These are phyloP conservation scores for Urophycis tenuis DNA, from an alignment of 2,797 vertebrate species.

Conservation along the genomic window DNA sequence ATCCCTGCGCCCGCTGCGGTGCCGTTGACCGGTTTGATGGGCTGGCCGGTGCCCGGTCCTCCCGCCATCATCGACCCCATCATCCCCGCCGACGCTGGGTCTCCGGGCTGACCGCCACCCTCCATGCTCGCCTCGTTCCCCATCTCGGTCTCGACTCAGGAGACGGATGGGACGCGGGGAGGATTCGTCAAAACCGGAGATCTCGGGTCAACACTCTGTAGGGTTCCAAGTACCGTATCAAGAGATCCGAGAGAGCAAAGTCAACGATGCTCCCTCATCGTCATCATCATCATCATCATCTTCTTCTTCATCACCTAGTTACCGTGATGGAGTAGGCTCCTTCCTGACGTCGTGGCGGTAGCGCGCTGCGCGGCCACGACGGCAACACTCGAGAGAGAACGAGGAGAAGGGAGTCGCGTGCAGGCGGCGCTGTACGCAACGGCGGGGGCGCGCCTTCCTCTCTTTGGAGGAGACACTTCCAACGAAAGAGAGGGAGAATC, in stretches of 20 bases:
- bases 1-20: conserved; percentile 70
- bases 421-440: conserved; percentile 11
- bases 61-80: conserved; percentile 62
- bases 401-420: conserved; percentile 21
- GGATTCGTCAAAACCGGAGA: conserved; percentile 25
- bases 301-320: conserved; percentile 25
- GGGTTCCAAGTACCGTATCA: not conserved
- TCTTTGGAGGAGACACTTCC: not conserved
- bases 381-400: not conserved
- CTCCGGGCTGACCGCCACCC: conserved; percentile 68
- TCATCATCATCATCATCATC: conserved; percentile 24
- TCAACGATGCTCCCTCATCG: conserved; percentile 62
- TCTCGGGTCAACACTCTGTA: not conserved
- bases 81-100: conserved; percentile 62
- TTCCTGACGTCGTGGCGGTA: conserved; percentile 56
- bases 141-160: conserved; percentile 65
- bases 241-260: conserved; percentile 45
- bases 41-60: conserved; percentile 65
- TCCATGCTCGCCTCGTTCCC: conserved; percentile 80
- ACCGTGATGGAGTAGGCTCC: conserved; percentile 35
- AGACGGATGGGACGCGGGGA: conserved; percentile 51
- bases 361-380: conserved; percentile 48
- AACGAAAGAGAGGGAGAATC: not conserved
- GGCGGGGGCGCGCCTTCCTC: conserved; percentile 4
- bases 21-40: conserved; percentile 73